phyloP scores from a whole-genome alignment of 1,140 invertebrate genomes.

The Brachystomella parvula region DNA sequence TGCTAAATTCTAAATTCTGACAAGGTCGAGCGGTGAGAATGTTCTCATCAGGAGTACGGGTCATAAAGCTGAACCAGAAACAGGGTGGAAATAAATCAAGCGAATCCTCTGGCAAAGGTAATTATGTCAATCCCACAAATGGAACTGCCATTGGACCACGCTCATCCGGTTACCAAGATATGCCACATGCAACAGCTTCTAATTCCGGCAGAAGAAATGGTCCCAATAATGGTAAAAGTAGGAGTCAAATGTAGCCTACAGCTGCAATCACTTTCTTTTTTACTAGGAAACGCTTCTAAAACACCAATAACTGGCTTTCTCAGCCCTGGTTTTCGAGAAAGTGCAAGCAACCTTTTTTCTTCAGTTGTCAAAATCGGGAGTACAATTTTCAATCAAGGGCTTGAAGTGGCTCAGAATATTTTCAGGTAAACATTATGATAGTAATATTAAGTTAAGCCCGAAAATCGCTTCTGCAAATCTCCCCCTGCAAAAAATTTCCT shows the following conservation, averaged over 20 bases:
- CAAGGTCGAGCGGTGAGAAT: no score
- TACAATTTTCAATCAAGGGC: not conserved
- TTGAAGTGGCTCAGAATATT: not conserved
- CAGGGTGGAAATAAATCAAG: no score
- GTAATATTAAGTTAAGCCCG: no score
- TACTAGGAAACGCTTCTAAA: not conserved
- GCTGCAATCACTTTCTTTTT: not conserved
- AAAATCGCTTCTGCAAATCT: not conserved
- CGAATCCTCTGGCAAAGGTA: no score
- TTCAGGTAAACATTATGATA: not conserved
- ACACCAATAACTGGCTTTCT: not conserved
- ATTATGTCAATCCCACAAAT: no score
- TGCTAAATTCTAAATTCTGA: no score
- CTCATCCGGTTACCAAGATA: no score
- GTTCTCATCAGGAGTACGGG: no score
- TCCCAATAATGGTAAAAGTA: not conserved
- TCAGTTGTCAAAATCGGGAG: not conserved
- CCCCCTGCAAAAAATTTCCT: not conserved
- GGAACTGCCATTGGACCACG: no score
- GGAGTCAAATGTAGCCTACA: not conserved
- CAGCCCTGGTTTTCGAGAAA: not conserved
- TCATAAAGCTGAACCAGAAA: no score
- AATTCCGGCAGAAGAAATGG: not conserved
- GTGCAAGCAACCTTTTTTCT: not conserved
- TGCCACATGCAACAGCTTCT: not conserved